Base-by-base conservation (phyloP, 30 jellyfish, hydroid and myxozoan genomes). In the Aurelia aurita complex sp. Pacific region DNA sequence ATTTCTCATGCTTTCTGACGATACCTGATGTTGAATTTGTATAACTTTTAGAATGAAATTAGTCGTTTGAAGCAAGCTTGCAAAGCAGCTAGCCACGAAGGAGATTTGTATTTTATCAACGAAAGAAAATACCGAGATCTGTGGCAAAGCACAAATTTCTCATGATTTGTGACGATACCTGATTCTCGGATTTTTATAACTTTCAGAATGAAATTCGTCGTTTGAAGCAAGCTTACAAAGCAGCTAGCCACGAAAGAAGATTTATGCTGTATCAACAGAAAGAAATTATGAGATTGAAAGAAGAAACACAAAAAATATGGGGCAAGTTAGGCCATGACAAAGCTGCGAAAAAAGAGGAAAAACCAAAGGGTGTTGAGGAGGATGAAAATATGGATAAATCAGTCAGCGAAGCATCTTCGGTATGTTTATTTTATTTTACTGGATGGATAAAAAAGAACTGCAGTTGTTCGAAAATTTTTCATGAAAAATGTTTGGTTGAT, bases 71-170 rank as follows among this genome's bases (percentile, higher is more conserved):
- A 75, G 81, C 96, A 89, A 53, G 96, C 97, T 9, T 85, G 66
- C 80, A 78, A 86, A 55, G 94, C 92, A n/a, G 98, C 98, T 50
- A 88, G 97, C 55, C 85, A 94, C 65, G 98, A 94, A 67, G 98
- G 8, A 78, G 86, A 69, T 77, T 86, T 33, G 83, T 94, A 96
- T 69, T 94, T 57, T 75, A 83, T 53, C 98, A 94, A 69, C 97
- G 83, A 54, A 83, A 69, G 42, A 97, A 94, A 72, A 88, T 94
- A n/a, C 81, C 76, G 55, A 85, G 94, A 15, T 77, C 29, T 23
- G 0, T 23, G 29, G 29, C 0, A 23, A 23, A 23, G 29, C 29
- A 23, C 29, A 23, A 23, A 23, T 23, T 23, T 23, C 29, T 23
- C 29, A 23, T 23, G 29, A 23, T 23, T 23, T 23, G 29, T 23